Evolutionary conservation across 2,113 vertebrate species (phyloP), one percentile per base, ranked within the genome.

Genomic region (zebrafish (Danio rerio)): DNA sequence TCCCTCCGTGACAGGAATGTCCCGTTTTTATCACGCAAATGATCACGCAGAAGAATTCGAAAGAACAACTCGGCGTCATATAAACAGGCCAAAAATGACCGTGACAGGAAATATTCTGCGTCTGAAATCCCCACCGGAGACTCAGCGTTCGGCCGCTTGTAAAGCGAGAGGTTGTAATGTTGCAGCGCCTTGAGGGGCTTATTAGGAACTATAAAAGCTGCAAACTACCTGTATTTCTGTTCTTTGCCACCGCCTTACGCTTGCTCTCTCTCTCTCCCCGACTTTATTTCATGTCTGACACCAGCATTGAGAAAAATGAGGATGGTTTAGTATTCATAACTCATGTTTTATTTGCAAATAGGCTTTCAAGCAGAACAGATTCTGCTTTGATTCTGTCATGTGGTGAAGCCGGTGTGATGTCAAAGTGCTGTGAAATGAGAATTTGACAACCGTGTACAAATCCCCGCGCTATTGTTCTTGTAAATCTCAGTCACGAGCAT

Each of bases 161-260:
- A 91, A 93, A 94, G 91, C 88, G 86, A 88, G 89, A 83, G 89
- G 90, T 90, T 85, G 88, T 91, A 92, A 91, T 91, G 88, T 89
- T 89, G 78, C 83, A 65, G 84, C 85, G 89, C 91, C 91, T 92
- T 88, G 75, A 84, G 90, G 90, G 92, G 90, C 93, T 94, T 92
- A 92, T 93, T 92, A 93, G 89, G 87, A 92, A 87, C 87, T 89
- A 93, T 93, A 93, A 93, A 93, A 93, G 88, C 90, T 86, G 87
- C 89, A 91, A 88, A 91, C 88, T 88, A 89, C 92, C 90, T 89
- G 90, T 90, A 92, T 92, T 93, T 92, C 92, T 90, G 89, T 91
- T 92, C 87, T 88, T 90, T 87, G 87, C 89, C 88, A 93, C 91
- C 88, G 85, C 69, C 88, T 83, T 87, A 87, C 88, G 86, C 87